Evolutionary conservation across 2,888 invertebrate species (phyloP).

Genomic region (Xanthia togata): DNA sequence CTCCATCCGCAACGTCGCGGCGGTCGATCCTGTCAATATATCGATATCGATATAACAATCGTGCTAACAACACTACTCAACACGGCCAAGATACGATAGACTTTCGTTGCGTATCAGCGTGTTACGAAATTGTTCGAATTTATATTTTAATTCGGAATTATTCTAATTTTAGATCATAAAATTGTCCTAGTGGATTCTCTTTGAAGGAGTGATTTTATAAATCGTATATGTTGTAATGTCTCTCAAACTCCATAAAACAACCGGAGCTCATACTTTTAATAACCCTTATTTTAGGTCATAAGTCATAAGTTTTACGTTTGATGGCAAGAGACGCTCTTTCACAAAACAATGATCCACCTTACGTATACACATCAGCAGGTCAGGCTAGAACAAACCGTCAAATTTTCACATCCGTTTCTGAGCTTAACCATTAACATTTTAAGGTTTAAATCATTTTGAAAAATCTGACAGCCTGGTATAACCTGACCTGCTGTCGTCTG

Average conservation of each 20-base stretch:
- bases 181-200: neutral
- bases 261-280: neutral
- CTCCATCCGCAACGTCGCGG: constrained; percentile 85
- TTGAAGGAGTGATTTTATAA: neutral
- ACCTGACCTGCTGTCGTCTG: too few relatives aligned
- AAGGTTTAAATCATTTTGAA: too few relatives aligned
- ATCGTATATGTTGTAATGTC: neutral
- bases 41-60: constrained; percentile 83
- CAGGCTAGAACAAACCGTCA: too few relatives aligned
- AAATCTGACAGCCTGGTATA: too few relatives aligned
- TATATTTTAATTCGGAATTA: constrained; percentile 8
- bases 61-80: constrained; percentile 78
- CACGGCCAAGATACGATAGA: constrained; percentile 83
- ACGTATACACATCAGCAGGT: too few relatives aligned
- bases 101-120: constrained; percentile 58
- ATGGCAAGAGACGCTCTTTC: too few relatives aligned
- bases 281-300: neutral
- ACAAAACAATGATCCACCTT: too few relatives aligned
- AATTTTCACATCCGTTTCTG: too few relatives aligned
- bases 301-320: too few relatives aligned
- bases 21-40: constrained; percentile 90
- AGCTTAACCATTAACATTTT: too few relatives aligned
- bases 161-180: constrained; percentile 12
- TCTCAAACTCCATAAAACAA: neutral
- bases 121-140: constrained; percentile 18